Evolutionary conservation across 1,140 invertebrate genomes (phyloP).

Genomic region (Vollenhovia emeryi): DNA sequence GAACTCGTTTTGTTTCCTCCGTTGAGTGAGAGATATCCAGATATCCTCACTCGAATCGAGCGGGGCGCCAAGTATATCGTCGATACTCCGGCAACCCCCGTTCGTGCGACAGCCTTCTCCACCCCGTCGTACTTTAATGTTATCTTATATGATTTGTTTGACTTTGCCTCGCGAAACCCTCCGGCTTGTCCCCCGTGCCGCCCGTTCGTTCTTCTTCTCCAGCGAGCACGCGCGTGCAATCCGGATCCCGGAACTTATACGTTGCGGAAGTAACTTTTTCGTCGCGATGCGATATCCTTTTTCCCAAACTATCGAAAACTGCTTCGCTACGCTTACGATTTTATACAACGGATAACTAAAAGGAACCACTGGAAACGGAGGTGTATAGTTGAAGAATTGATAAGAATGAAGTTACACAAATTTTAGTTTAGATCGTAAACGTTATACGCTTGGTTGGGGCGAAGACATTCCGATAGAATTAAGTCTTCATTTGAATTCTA

Average conservation of each 20-base stretch:
- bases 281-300: neutral
- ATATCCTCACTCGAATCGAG: conserved; percentile 55
- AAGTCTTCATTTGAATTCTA: neutral
- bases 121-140: conserved; percentile 26
- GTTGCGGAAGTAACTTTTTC: conserved; percentile 15
- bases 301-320: conserved; percentile 6
- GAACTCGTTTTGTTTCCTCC: conserved; percentile 78
- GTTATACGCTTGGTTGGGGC: neutral
- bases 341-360: neutral
- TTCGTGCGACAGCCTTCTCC: conserved; percentile 28
- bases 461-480: neutral
- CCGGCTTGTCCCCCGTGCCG: neutral
- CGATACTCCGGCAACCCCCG: conserved; percentile 16
- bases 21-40: conserved; percentile 71
- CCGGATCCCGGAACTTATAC: neutral
- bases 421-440: neutral
- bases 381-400: neutral
- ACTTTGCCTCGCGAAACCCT: conserved; percentile 37
- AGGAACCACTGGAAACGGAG: neutral
- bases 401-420: neutral
- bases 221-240: neutral
- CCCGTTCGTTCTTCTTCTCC: neutral
- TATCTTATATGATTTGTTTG: conserved; percentile 54
- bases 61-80: conserved; percentile 57
- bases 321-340: neutral